These are phyloP conservation scores for Balaeniceps rex DNA, from an alignment of 2,113 vertebrate genomes.

Conservation along the genomic window DNA sequence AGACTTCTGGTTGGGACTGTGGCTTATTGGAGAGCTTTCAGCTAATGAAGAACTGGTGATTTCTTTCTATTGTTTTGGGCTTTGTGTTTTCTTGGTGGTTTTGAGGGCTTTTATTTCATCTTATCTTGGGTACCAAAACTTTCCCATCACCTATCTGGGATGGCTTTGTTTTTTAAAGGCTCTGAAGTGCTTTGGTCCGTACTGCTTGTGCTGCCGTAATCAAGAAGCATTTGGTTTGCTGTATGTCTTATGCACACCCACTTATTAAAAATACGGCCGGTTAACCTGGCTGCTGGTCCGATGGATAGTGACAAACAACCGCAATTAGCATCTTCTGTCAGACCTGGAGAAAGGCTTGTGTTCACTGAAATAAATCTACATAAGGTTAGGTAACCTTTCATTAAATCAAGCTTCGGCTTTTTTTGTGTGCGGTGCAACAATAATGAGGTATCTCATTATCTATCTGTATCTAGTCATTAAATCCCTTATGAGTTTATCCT, in stretches of 20 bases:
- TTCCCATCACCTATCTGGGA: neutral
- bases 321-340: neutral
- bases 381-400: neutral
- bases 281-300: neutral
- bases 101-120: neutral
- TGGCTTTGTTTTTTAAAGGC: neutral
- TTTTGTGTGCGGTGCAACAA: neutral
- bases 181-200: neutral
- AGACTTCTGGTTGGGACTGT: neutral
- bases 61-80: neutral
- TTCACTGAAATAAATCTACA: neutral
- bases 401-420: neutral
- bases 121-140: neutral
- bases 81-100: neutral
- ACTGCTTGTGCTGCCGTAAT: neutral
- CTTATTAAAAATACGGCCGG: neutral
- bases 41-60: neutral
- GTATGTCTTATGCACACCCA: accelerated
- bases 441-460: neutral
- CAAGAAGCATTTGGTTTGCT: neutral
- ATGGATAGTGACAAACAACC: neutral
- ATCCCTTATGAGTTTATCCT: neutral
- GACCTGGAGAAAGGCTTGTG: neutral
- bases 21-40: neutral
- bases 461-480: neutral